Evolutionary conservation across 2,113 vertebrate genomes (phyloP), one percentile per base, ranked within the genome.

Genomic region (mouse (Mus musculus)): DNA sequence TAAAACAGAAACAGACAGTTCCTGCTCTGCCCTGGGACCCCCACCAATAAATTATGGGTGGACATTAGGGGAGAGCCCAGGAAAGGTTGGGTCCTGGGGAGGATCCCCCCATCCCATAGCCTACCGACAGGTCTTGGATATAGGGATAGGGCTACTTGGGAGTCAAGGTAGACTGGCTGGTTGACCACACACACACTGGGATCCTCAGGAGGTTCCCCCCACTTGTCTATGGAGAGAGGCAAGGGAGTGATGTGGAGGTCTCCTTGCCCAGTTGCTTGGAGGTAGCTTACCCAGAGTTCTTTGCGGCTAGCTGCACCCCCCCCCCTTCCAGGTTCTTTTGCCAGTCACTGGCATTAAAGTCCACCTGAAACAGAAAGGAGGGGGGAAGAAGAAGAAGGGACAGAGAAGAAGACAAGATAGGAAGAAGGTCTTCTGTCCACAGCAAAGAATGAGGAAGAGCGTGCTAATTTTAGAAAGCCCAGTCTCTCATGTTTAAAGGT

Each of bases 1-100:
- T 98, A 96, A 98, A 98, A 98, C 98, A 97, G 97, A 59, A 90
- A 92, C 89, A 96, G 96, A 98, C 98, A 95, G 98, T 91, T 94
- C 91, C 90, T 82, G 24, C 88, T 49, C 30, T 52, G 86, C 85
- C 90, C 81, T 0, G 1, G 92, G 65, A 17, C 63, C 88, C 63
- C 33, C 7, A 67, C 93, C 90, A 20, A 69, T 88, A 93, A 93
- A 90, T 95, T 42, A 82, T 4, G 54, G n/a, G 75, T 26, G 54
- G 75, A 20, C 3, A 4, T 52, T 59, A 42, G 36, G 69, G 73
- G 33, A 22, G 26, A 63, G 69, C 39, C 26, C 73, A 9, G 54
- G 54, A 80, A 61, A 80, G 28, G 26, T 7, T 13, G 46, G 72
- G 54, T 73, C 7, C 88, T 49, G 4, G 7, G 36, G 54, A 17